These are phyloP conservation scores for Trilocha varians DNA, from an alignment of 2,888 invertebrate genomes.

Conservation along the genomic window DNA sequence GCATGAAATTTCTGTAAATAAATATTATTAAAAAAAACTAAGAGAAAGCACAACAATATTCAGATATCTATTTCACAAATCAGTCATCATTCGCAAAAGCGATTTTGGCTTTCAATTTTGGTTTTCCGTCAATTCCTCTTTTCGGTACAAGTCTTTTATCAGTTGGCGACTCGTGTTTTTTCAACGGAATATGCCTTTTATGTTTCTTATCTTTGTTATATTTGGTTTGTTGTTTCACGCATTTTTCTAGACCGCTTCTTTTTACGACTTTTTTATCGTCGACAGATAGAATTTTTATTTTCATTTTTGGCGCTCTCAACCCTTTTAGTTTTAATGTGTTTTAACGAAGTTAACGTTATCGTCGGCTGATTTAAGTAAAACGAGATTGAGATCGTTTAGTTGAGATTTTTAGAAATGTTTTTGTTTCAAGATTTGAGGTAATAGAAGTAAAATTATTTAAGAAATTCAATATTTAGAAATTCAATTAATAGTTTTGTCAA, in stretches of 20 bases:
- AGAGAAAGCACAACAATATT: too few relatives aligned
- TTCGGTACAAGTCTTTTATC: background rate
- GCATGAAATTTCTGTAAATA: too few relatives aligned
- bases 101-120: background rate
- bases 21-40: too few relatives aligned
- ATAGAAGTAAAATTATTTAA: too few relatives aligned
- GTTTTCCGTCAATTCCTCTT: background rate
- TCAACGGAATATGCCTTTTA: slow-evolving; percentile 1
- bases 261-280: slow-evolving; percentile 1
- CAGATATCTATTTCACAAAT: too few relatives aligned
- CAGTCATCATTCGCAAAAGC: background rate
- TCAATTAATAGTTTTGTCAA: too few relatives aligned
- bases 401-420: too few relatives aligned
- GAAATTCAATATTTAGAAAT: too few relatives aligned
- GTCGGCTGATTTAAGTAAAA: too few relatives aligned
- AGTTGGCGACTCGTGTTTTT: background rate
- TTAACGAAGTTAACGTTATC: too few relatives aligned
- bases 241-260: background rate
- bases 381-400: too few relatives aligned
- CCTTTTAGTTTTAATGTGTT: background rate
- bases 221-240: slow-evolving; percentile 1
- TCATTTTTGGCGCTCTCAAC: background rate
- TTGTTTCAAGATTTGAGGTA: too few relatives aligned
- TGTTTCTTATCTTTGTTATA: slow-evolving; percentile 3
- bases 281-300: background rate